Base-by-base conservation (phyloP, 2,797 vertebrate species). In the Podargus strigoides region DNA sequence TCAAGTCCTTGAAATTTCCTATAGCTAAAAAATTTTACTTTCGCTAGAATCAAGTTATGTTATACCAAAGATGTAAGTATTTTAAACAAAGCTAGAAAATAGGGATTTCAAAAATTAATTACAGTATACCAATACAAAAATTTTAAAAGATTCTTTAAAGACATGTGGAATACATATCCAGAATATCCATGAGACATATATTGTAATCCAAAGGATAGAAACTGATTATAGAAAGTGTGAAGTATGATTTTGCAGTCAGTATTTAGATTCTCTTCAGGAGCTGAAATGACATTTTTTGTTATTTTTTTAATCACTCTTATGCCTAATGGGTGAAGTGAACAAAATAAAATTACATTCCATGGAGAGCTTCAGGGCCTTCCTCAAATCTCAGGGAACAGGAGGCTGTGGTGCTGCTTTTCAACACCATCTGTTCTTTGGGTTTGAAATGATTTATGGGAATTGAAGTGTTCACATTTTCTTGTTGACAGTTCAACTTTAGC, bases 391-490 rank as follows among this genome's bases (percentile, higher is more conserved):
- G 78, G 47, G 84, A 96, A 86, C 46, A 87, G 64, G 69, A 96
- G 70, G 39, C 64, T 90, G 81, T 55, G 52, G 21, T 69, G 79
- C 44, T 85, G 64, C 53, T 84, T 91, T 75, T 87, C 72, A 76
- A 30, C 72, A 46, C 87, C 89, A 89, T 96, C 94, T 97, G 87
- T 93, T 95, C 75, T 85, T 90, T 88, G 79, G 36, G 52, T 93
- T 94, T 94, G 67, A 96, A 96, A 88, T 89, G 16, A 91, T 95
- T 95, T 96, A 64, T 92, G 41, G 74, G 76, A 88, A 76, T 89
- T 86, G 52, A 93, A 95, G 39, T 81, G 63, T 78, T 94, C 15
- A 0, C 24, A 12, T 94, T 92, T 91, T 82, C 67, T 81, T 94
- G 23, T 80, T 92, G 89, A 93, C 86, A 75, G 59, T 80, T 96